Evolutionary conservation across 2,888 invertebrate species (phyloP).

Genomic region (Amiota mariae): DNA sequence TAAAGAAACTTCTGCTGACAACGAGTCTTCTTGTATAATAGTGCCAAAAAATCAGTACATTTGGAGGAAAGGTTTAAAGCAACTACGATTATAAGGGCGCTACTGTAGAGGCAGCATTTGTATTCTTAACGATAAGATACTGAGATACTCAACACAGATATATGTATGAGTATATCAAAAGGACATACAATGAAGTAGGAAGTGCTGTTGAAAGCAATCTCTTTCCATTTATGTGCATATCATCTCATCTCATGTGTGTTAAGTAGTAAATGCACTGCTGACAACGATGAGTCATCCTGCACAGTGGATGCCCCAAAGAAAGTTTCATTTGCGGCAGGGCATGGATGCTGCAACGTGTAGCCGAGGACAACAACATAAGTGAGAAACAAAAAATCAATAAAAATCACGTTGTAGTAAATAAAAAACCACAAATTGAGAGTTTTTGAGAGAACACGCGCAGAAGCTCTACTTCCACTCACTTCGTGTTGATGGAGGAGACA

Average conservation of each 20-base stretch:
- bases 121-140: no score
- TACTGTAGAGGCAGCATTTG: background rate
- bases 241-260: background rate
- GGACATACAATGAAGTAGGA: background rate
- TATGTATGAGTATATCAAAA: background rate
- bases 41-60: no score
- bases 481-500: no score
- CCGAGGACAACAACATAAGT: background rate
- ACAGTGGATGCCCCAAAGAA: constrained; percentile 26
- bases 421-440: constrained; percentile 17
- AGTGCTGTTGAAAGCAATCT: no score
- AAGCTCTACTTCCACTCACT: background rate
- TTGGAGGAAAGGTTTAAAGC: background rate
- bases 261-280: background rate
- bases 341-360: constrained; percentile 13
- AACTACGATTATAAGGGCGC: background rate
- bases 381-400: constrained; percentile 21
- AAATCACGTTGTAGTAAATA: background rate
- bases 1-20: no score
- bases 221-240: background rate
- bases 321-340: constrained; percentile 18
- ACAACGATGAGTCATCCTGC: constrained; percentile 18
- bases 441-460: constrained; percentile 21
- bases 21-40: no score
- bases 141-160: constrained; percentile 7